phyloP scores from a whole-genome alignment of 1,140 invertebrate genomes.

The Drosophila rhopaloa region DNA sequence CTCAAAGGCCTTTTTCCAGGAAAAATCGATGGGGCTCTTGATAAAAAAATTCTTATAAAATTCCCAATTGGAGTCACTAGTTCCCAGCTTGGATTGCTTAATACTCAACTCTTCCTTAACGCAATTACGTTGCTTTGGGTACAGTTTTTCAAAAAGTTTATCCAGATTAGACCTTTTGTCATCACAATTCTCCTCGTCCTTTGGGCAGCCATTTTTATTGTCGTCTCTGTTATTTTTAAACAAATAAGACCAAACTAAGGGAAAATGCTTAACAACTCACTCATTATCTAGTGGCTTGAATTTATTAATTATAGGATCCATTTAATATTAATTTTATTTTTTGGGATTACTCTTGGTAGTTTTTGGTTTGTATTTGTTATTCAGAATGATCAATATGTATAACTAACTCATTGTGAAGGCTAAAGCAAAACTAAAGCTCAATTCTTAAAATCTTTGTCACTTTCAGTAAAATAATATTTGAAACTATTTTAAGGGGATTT shows the following conservation, averaged over 20 bases:
- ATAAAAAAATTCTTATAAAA: neutral
- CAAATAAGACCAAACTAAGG: neutral
- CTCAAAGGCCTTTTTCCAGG: conserved; percentile 12
- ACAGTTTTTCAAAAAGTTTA: neutral
- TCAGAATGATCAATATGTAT: neutral
- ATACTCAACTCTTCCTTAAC: neutral
- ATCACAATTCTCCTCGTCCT: neutral
- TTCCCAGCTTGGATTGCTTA: neutral
- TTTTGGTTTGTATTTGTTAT: neutral
- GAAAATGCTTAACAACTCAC: neutral
- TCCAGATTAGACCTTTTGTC: conserved; percentile 2
- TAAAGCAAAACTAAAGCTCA: conserved; percentile 13
- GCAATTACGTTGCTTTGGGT: neutral
- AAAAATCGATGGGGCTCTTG: neutral
- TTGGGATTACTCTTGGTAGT: neutral
- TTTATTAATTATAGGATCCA: neutral
- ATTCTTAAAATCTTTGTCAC: neutral
- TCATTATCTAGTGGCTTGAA: neutral
- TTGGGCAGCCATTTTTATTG: neutral
- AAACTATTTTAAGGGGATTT: neutral
- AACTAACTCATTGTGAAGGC: neutral
- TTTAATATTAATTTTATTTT: neutral
- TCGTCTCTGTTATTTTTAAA: conserved; percentile 1
- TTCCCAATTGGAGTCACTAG: neutral
- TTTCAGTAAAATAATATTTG: no score